Base-by-base conservation (phyloP, 2,888 invertebrate genomes). In the Hemaris fuciformis region DNA sequence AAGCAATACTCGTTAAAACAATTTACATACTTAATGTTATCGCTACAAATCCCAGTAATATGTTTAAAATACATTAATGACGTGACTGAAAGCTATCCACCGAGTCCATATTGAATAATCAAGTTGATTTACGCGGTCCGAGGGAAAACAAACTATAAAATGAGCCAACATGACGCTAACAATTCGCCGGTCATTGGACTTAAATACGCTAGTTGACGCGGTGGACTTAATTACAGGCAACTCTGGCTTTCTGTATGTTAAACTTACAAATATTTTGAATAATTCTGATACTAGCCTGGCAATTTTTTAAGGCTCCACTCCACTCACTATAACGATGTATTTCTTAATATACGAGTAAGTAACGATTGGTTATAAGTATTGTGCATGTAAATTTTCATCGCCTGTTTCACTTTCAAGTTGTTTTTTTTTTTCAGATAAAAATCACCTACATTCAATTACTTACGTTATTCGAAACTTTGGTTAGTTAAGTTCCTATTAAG, bases 151-250 rank as follows among this genome's bases (percentile, higher is more conserved):
- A 53, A 53, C 27, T 27, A 48, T 48, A 31, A 31, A 18, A 18
- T 31, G 27, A 53, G 31, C 31, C 31, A 15, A 53, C 53, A 31
- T 53, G 31, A 31, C 27, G 53, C 31, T 27, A 31, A 31, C 53
- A 25, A 46, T 46, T 46, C 46, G 27, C 53, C 53, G 53, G 53
- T 53, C 53, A 53, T 53, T 53, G 53, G 53, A 8, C 53, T 53
- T 15, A 31, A 53, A 53, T 31, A 53, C 53, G 53, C 27, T 27
- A 31, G 53, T 27, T 3, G 38, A 10, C 38, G 53, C 27, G 53
- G 15, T 18, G 18, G 18, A 27, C 53, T 53, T 31, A 18, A 53
- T 53, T 31, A 27, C n/a, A 18, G 43, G 18, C 20, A 43, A 20
- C 18, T 38, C 18, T 42, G 15, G 6, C 42, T 2, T 15, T 15